Conservation (phyloP, 2,797 vertebrate genomes). For the Capromys pilorides region DNA sequence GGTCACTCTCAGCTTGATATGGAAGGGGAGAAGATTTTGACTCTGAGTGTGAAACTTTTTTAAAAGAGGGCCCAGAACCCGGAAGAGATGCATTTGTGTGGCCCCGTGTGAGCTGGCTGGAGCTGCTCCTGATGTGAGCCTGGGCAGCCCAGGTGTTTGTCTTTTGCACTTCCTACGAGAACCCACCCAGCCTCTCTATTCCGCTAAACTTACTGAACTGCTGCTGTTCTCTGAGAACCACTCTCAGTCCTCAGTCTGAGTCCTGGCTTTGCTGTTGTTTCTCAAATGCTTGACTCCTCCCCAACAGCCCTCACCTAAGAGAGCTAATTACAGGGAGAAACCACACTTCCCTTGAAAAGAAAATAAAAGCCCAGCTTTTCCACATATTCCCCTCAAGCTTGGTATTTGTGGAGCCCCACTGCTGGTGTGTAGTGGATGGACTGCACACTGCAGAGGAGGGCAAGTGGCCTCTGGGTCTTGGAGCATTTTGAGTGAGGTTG, state of each 20-base stretch:
- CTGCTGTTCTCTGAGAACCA: background rate
- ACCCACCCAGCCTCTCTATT: background rate
- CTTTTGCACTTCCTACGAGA: background rate
- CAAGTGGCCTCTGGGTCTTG: conserved; percentile 12
- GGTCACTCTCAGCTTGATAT: background rate
- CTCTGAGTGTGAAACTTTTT: background rate
- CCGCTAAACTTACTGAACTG: background rate
- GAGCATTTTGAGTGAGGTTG: background rate
- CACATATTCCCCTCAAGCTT: conserved; percentile 58
- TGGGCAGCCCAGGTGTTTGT: background rate
- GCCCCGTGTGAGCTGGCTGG: background rate
- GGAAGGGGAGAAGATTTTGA: background rate
- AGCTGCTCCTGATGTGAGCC: background rate
- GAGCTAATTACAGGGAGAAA: conserved; percentile 45
- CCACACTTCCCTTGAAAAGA: background rate
- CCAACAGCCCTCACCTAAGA: background rate
- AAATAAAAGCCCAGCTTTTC: background rate
- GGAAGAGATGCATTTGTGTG: background rate
- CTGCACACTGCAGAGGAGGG: background rate
- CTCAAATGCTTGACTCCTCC: conserved; percentile 16
- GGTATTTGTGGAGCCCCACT: background rate
- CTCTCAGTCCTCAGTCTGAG: background rate
- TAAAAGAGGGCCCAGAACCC: background rate
- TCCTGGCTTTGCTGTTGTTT: conserved; percentile 44
- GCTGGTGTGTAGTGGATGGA: background rate